These are phyloP conservation scores for Drosophila macrospina DNA, from an alignment of 2,888 invertebrate genomes.

Conservation along the genomic window DNA sequence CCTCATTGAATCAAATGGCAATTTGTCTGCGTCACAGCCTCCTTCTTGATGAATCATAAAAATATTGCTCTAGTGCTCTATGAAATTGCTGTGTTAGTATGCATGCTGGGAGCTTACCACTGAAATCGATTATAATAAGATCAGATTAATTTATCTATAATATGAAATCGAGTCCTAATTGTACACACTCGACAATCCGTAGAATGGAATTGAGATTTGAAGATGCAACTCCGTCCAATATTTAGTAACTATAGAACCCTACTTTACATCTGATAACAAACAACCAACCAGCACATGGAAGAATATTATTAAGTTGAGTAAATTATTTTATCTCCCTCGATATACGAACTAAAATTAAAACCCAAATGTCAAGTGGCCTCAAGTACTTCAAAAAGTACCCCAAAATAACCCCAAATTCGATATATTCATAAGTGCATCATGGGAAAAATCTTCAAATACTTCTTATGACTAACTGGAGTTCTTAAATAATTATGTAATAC, in stretches of 20 bases:
- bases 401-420: background rate
- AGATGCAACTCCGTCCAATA: too few species aligned
- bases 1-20: conserved; percentile 60
- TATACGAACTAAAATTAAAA: background rate
- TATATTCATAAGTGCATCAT: conserved; percentile 6
- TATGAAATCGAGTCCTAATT: too few species aligned
- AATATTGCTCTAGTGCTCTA: conserved; percentile 11
- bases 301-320: too few species aligned
- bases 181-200: too few species aligned
- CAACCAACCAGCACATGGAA: too few species aligned
- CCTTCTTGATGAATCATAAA: conserved; percentile 43
- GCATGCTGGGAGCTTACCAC: background rate
- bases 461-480: too few species aligned
- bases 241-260: too few species aligned
- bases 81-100: background rate
- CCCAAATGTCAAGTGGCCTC: background rate
- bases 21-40: conserved; percentile 46
- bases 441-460: background rate
- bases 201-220: too few species aligned
- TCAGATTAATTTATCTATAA: too few species aligned
- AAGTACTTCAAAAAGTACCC: background rate
- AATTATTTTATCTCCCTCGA: background rate
- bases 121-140: too few species aligned
- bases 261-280: too few species aligned
- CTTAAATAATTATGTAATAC: too few species aligned